These are phyloP conservation scores for Cyphomyrmex costatus DNA, from an alignment of 1,140 invertebrate genomes.

Conservation along the genomic window DNA sequence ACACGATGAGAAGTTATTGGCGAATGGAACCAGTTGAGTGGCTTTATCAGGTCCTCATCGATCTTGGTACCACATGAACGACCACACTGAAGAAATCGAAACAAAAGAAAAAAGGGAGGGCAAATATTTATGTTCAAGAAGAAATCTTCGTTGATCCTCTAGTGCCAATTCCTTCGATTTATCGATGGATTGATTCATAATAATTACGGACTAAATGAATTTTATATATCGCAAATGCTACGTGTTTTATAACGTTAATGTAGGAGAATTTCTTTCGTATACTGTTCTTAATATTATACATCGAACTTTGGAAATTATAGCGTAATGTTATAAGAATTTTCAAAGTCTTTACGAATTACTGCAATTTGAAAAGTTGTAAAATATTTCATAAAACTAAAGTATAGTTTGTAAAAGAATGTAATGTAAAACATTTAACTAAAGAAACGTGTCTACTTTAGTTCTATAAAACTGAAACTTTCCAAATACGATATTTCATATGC, in stretches of 20 bases:
- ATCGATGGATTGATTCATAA: slow-evolving; percentile 7
- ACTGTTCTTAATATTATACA: not conserved
- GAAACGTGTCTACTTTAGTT: slow-evolving; percentile 13
- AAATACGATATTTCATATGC: not conserved
- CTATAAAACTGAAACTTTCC: not conserved
- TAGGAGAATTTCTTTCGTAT: not conserved
- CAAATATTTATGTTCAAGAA: slow-evolving; percentile 39
- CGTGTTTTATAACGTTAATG: not conserved
- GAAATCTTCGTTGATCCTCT: not conserved
- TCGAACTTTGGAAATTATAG: not conserved
- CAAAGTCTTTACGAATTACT: not conserved
- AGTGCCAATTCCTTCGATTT: not conserved
- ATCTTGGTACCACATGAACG: slow-evolving; percentile 66
- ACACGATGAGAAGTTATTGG: slow-evolving; percentile 43
- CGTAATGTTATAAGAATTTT: not conserved
- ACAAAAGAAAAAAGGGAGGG: not conserved
- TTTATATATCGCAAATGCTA: not conserved
- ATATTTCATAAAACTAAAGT: not conserved
- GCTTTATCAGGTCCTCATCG: slow-evolving; percentile 66
- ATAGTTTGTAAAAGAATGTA: slow-evolving; percentile 2
- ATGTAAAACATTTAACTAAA: slow-evolving; percentile 16
- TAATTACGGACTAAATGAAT: not conserved
- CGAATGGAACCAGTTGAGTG: slow-evolving; percentile 70
- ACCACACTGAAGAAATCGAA: slow-evolving; percentile 23
- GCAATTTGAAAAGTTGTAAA: not conserved